phyloP scores from a whole-genome alignment of 2,888 invertebrate genomes.

The Fissipunctia ypsillon region DNA sequence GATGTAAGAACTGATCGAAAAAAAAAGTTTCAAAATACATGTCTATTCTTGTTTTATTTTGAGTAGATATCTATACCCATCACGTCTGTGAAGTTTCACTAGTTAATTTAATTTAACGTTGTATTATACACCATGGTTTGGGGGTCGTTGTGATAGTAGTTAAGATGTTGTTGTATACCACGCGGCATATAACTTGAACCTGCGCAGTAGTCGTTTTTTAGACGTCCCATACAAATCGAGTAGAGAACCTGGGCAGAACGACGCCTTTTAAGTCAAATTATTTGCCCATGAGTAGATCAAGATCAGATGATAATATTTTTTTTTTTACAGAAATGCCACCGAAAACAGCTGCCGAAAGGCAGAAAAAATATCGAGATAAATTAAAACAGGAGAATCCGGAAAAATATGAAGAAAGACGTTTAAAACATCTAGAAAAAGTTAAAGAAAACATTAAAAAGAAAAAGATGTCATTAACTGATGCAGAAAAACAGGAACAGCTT shows the following conservation, averaged over 20 bases:
- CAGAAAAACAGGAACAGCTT: slow-evolving; percentile 14
- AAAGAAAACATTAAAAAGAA: slow-evolving; percentile 18
- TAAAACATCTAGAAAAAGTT: slow-evolving; percentile 16
- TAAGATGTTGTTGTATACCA: slow-evolving; percentile 3
- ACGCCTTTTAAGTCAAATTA: slow-evolving; percentile 9
- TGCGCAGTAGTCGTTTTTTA: slow-evolving; percentile 12
- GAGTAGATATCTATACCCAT: neutral
- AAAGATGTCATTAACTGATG: slow-evolving; percentile 11
- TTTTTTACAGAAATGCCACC: slow-evolving; percentile 24
- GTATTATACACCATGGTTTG: slow-evolving; percentile 6
- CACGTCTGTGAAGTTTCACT: too few relatives aligned
- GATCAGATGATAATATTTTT: slow-evolving; percentile 9
- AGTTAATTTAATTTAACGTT: slow-evolving; percentile 5
- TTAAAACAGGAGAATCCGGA: slow-evolving; percentile 27
- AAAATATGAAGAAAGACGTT: slow-evolving; percentile 28
- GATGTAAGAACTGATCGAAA: slow-evolving; percentile 8
- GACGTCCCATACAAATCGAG: slow-evolving; percentile 8
- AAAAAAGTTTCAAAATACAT: slow-evolving; percentile 14
- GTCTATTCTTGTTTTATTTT: slow-evolving; percentile 13
- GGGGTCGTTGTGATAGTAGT: slow-evolving; percentile 10
- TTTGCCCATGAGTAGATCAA: slow-evolving; percentile 10
- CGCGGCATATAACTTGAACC: slow-evolving; percentile 4
- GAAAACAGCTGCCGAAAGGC: slow-evolving; percentile 28
- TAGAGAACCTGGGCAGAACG: slow-evolving; percentile 14
- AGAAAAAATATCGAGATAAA: slow-evolving; percentile 32